Conservation (phyloP, 1,140 invertebrate species). For the Brachionus paranguensis region DNA sequence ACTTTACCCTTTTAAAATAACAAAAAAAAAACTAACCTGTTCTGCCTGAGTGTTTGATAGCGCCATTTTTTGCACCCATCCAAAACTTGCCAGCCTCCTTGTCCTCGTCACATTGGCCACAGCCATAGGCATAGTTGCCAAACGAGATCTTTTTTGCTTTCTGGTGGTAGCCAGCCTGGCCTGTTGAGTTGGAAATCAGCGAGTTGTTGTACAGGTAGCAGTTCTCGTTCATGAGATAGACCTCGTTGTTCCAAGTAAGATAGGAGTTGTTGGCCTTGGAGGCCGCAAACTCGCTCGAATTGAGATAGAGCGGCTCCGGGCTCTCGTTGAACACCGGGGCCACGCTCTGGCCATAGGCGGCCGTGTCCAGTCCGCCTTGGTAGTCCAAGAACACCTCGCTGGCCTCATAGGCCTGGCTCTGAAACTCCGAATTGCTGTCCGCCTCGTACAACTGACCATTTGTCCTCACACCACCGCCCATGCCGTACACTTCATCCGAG, state of each 20-base stretch:
- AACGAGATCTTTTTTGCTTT: background rate
- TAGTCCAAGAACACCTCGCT: background rate
- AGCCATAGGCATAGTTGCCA: background rate
- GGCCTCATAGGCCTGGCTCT: background rate
- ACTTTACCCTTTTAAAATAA: background rate
- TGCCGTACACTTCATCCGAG: background rate
- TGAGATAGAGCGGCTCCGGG: background rate
- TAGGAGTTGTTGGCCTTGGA: background rate
- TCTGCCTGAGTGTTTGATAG: background rate
- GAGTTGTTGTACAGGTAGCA: constrained; percentile 9
- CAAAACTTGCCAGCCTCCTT: background rate
- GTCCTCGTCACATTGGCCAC: background rate
- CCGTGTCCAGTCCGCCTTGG: background rate
- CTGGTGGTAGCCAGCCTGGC: background rate
- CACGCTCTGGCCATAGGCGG: background rate
- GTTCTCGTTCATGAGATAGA: constrained; percentile 5
- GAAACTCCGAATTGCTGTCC: background rate
- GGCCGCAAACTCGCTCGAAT: background rate
- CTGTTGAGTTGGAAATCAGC: background rate
- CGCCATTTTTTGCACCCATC: background rate
- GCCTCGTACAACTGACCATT: background rate
- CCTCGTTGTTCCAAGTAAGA: background rate
- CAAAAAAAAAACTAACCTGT: background rate
- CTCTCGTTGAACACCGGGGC: background rate
- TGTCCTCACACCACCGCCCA: background rate